Base-by-base conservation (phyloP, 2,888 invertebrate genomes). In the Drosophila parthenogenetica region DNA sequence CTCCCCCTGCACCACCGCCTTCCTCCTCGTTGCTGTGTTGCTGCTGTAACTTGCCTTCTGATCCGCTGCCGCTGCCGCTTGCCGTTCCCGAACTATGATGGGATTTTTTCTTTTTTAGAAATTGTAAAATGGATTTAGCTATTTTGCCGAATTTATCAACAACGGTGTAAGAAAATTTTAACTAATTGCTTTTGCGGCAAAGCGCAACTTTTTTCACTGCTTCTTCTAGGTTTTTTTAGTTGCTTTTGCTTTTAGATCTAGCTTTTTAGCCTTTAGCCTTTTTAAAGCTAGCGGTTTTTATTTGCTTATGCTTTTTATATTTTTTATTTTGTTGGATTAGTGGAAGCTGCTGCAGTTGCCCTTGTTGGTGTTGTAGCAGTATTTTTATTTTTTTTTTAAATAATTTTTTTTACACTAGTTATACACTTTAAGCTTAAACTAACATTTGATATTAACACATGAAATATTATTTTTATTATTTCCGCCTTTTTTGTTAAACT, bases 41-140 rank as follows among this genome's bases (percentile, higher is more conserved):
- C 77, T 87, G 85, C 74, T 84, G 81, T 77, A 89, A 76, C 73
- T 86, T 88, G 64, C 79, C 85, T 73, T 85, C 88, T 50, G 79
- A 69, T 67, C 82, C 82, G 48, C 79, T 75, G 79, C 79, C 79
- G 62, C 82, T 78, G 71, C 82, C 82, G 66, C 79, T 74, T 77
- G 77, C 85, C 79, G 89, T 86, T 59, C 86, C 63, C 49, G 86
- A 89, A 85, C 82, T 90, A 77, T 89, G 89, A 86, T 87, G 91
- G 53, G 88, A 81, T 79, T 91, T 91, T 87, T 91, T 91, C 91
- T 91, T 91, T 91, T 91, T 91, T 65, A 91, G 90, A 90, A 91
- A 91, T 85, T 91, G 91, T 80, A 91, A 91, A 89, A 91, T 91
- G 87, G 91, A 91, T 89, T 91, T 91, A 91, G 91, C 91, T 91